phyloP scores from a whole-genome alignment of 2,888 invertebrate species.

The Alcis repandata region DNA sequence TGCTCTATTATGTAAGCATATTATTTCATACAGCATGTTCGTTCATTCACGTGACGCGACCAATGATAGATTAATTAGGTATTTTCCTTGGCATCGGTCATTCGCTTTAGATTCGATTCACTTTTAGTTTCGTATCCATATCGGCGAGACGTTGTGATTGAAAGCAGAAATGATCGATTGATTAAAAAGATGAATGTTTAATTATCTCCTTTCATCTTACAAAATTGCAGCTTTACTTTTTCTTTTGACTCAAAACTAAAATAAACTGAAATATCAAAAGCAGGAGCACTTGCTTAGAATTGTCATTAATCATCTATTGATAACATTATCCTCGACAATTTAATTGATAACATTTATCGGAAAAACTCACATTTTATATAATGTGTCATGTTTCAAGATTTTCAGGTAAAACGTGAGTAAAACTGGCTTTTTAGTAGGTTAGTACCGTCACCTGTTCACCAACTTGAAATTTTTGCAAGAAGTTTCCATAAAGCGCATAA shows the following conservation, averaged over 20 bases:
- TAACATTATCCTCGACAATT: slow-evolving; percentile 13
- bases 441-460: slow-evolving; percentile 37
- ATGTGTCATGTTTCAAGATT: slow-evolving; percentile 24
- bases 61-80: slow-evolving; percentile 57
- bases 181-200: slow-evolving; percentile 49
- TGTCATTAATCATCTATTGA: slow-evolving; percentile 6
- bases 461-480: slow-evolving; percentile 34
- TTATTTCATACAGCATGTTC: slow-evolving; percentile 30
- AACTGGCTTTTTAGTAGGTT: slow-evolving; percentile 47
- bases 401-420: slow-evolving; percentile 27
- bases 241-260: neutral
- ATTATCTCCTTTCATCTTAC: slow-evolving; percentile 24
- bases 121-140: slow-evolving; percentile 56
- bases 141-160: slow-evolving; percentile 50
- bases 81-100: slow-evolving; percentile 56
- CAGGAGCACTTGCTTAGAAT: neutral
- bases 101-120: slow-evolving; percentile 59
- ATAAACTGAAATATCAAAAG: neutral
- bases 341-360: slow-evolving; percentile 19
- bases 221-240: slow-evolving; percentile 13
- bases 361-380: slow-evolving; percentile 15
- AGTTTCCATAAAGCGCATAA: slow-evolving; percentile 37
- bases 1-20: slow-evolving; percentile 41
- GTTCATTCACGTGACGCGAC: slow-evolving; percentile 39
- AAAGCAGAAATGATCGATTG: slow-evolving; percentile 51